Base-by-base conservation (phyloP, 2,797 vertebrate genomes). In the Notoglanidium macrostoma region DNA sequence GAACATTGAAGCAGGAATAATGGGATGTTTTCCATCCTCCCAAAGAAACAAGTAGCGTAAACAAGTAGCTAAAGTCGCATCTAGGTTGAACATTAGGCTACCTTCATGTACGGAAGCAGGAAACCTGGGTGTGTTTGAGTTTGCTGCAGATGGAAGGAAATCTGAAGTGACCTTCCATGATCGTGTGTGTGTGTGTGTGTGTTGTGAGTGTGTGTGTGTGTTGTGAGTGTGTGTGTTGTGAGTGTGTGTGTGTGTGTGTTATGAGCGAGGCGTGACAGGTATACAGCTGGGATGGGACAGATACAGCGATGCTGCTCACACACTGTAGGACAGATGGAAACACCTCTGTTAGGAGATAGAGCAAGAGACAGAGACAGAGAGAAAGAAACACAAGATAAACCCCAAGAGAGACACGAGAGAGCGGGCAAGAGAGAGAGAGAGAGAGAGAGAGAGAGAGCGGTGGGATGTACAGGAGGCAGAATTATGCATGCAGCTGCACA, bases 281-380 rank as follows among this genome's bases (percentile, higher is more conserved):
- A 80, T 11, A 46, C 76, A 79, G 65, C 49, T 70, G 76, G 49
- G 44, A 79, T 35, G 55, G 59, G 84, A 85, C 84, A 78, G 59
- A 74, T 55, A 46, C 57, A 23, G 26, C 29, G 8, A 49, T 2
- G 6, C 61, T 35, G 74, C 73, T 65, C 29, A 26, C 55, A 35
- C 29, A 40, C 76, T 57, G 63, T 70, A 65, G n/a, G 55, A 51
- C 84, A 76, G 40, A 85, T 63, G 72, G 55, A 76, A 76, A 65
- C 29, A 78, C 44, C 46, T 61, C 40, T 49, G 55, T 77, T n/a
- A 49, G 40, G 5, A 65, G 9, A 49, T 49, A 49, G 19, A 10
- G n/a, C 32, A 2, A 35, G 10, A 26, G 29, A 61, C 46, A 85
- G 55, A 26, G 51, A 57, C 9, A 49, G 5, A 35, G 10, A 26